phyloP scores from a whole-genome alignment of 2,113 vertebrate genomes.

The Galeopterus variegatus region DNA sequence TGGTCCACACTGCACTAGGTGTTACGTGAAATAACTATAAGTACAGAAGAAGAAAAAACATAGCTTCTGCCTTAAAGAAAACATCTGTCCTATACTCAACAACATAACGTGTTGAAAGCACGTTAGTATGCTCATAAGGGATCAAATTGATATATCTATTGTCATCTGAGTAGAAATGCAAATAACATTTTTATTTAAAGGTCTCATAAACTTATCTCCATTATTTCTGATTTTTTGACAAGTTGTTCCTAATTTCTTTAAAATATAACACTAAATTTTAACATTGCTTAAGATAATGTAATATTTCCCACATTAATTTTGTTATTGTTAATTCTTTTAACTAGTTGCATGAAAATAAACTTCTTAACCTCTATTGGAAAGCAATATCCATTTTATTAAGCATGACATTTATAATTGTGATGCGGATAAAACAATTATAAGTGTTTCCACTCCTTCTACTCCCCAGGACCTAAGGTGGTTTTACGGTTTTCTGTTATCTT shows the following conservation, averaged over 20 bases:
- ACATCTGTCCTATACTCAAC: background rate
- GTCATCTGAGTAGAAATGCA: background rate
- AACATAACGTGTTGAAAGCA: background rate
- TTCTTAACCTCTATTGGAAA: background rate
- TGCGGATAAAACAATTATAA: background rate
- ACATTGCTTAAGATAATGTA: background rate
- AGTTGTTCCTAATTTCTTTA: background rate
- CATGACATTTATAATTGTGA: background rate
- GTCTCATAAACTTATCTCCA: background rate
- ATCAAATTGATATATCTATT: background rate
- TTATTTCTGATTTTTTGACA: background rate
- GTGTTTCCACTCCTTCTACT: background rate
- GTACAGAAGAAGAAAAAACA: background rate
- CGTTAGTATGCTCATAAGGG: background rate
- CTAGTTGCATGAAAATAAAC: background rate
- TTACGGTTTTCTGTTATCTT: background rate
- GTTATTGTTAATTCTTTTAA: background rate
- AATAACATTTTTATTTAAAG: background rate
- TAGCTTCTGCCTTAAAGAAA: conserved; percentile 10
- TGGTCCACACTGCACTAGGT: conserved; percentile 25
- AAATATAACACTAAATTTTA: background rate
- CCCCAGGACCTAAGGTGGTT: background rate
- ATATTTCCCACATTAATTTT: background rate
- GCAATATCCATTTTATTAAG: background rate
- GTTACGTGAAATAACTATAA: conserved; percentile 43